Conservation (phyloP, 2,888 invertebrate genomes). For the Brachycybe producta region DNA sequence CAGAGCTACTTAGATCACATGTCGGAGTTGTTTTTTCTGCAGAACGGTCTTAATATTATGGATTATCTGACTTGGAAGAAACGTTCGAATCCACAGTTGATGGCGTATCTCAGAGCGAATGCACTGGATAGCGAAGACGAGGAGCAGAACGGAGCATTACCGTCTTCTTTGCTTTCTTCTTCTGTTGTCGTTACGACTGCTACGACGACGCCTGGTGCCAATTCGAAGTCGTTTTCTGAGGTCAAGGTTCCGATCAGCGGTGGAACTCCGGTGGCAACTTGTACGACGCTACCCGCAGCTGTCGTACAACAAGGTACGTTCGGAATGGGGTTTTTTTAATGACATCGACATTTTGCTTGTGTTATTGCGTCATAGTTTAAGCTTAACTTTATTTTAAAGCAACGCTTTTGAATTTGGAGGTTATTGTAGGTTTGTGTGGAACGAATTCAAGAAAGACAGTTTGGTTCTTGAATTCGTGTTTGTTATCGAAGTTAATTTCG, state of each 20-base stretch:
- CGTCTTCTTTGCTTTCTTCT: neutral
- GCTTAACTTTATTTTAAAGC: too few relatives aligned
- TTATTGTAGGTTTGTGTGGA: too few relatives aligned
- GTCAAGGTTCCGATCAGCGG: slow-evolving; percentile 47
- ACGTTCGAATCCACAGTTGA: slow-evolving; percentile 58
- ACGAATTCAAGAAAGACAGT: too few relatives aligned
- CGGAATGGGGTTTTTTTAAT: too few relatives aligned
- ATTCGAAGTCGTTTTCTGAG: slow-evolving; percentile 30
- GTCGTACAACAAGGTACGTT: slow-evolving; percentile 43
- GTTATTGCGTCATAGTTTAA: too few relatives aligned
- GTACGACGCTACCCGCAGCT: slow-evolving; percentile 45
- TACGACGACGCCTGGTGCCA: slow-evolving; percentile 10
- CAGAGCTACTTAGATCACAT: slow-evolving; percentile 34
- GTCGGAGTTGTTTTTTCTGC: slow-evolving; percentile 73
- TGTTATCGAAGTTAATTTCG: too few relatives aligned
- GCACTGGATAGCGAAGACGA: slow-evolving; percentile 49
- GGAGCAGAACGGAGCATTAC: slow-evolving; percentile 31
- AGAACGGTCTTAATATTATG: slow-evolving; percentile 74
- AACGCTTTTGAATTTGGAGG: too few relatives aligned
- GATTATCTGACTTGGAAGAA: slow-evolving; percentile 76
- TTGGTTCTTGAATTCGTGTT: too few relatives aligned
- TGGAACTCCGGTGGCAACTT: slow-evolving; percentile 45
- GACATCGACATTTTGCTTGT: too few relatives aligned
- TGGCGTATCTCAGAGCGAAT: slow-evolving; percentile 60
- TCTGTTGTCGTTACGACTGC: too few relatives aligned